These are phyloP conservation scores for Epizoanthus fatuus DNA, from an alignment of 92 coral and sea anemone genomes.

Conservation along the genomic window DNA sequence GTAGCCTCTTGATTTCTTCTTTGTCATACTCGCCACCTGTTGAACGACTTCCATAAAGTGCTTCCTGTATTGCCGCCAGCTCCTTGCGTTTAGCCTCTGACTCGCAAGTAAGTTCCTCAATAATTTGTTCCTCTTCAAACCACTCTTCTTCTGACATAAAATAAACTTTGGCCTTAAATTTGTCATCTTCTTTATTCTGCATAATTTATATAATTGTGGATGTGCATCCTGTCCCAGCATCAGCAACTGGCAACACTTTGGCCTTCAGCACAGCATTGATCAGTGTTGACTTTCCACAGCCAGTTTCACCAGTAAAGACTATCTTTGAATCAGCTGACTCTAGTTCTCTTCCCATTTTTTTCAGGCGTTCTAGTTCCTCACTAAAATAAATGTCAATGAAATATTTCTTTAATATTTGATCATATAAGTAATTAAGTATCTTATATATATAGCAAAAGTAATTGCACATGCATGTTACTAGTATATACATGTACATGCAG, in stretches of 20 bases:
- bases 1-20: background rate
- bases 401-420: no score
- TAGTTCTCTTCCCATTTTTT: no score
- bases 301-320: background rate
- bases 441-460: no score
- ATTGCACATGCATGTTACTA: no score
- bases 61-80: background rate
- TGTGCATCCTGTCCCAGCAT: background rate
- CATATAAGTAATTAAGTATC: no score
- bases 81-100: background rate
- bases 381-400: no score
- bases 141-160: constrained; percentile 3
- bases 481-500: no score
- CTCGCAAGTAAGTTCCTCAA: background rate
- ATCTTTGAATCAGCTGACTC: background rate
- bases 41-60: background rate
- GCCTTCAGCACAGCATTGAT: background rate
- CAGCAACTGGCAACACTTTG: background rate
- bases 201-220: background rate
- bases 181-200: constrained; percentile 4
- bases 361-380: no score
- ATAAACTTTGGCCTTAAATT: constrained; percentile 5
- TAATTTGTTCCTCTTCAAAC: background rate
- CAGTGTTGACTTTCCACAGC: constrained; percentile 14
- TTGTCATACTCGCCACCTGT: background rate